These are phyloP conservation scores for Brachycybe producta DNA, from an alignment of 2,888 invertebrate species.

Conservation along the genomic window DNA sequence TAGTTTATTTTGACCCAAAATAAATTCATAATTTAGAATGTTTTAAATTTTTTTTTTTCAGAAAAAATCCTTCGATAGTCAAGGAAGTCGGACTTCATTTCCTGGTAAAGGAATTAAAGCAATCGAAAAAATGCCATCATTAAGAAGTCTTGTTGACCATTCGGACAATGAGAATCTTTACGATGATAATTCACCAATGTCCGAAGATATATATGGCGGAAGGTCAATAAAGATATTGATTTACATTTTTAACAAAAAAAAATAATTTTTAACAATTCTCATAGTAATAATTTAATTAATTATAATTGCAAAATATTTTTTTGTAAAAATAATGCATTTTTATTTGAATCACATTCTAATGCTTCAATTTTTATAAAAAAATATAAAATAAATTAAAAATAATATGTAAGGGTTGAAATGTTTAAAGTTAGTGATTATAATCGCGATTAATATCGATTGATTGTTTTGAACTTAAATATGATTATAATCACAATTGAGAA, in stretches of 20 bases:
- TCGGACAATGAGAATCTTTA: slow-evolving; percentile 37
- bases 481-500: no score
- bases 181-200: slow-evolving; percentile 74
- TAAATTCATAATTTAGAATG: neutral
- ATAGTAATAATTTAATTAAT: no score
- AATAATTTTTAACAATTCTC: no score
- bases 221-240: no score
- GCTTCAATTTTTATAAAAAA: no score
- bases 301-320: neutral
- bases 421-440: no score
- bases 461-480: no score
- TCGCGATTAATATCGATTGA: no score
- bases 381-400: no score
- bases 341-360: neutral
- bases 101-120: slow-evolving; percentile 1
- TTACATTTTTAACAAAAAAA: no score
- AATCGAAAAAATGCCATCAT: slow-evolving; percentile 4
- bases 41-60: neutral
- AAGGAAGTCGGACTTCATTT: slow-evolving; percentile 6
- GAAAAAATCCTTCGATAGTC: slow-evolving; percentile 1
- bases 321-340: neutral
- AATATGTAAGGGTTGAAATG: no score
- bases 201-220: slow-evolving; percentile 77
- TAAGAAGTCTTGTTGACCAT: neutral
- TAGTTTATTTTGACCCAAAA: no score